phyloP scores from a whole-genome alignment of 2,888 invertebrate species.

The Endotricha flammealis region DNA sequence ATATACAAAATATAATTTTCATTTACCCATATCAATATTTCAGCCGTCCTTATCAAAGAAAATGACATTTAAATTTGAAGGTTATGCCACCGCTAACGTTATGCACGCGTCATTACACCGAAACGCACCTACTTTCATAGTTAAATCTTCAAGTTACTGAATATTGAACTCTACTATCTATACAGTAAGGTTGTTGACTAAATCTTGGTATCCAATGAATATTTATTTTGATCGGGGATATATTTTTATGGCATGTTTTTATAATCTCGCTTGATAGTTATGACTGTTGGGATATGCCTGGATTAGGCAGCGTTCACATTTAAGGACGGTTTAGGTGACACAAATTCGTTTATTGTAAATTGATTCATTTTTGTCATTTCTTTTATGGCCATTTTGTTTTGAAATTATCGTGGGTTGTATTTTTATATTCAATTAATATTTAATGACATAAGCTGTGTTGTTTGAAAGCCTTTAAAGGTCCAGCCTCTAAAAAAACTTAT shows the following conservation, averaged over 20 bases:
- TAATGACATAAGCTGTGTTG: no score
- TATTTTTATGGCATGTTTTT: conserved; percentile 53
- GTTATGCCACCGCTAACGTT: conserved; percentile 41
- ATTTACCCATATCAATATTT: conserved; percentile 22
- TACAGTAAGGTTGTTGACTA: conserved; percentile 6
- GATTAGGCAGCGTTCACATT: conserved; percentile 10
- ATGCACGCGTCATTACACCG: conserved; percentile 42
- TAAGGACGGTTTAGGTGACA: not conserved
- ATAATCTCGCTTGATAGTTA: conserved; percentile 46
- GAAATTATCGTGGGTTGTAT: no score
- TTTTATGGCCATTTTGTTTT: no score
- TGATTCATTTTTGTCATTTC: no score
- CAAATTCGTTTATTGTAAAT: no score
- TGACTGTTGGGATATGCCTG: no score
- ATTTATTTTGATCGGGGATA: conserved; percentile 38
- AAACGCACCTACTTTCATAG: conserved; percentile 22
- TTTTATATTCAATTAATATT: no score
- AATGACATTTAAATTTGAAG: conserved; percentile 44
- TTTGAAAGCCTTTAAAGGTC: no score
- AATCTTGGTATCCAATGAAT: conserved; percentile 23
- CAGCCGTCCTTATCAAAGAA: conserved; percentile 41
- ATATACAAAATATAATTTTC: no score
- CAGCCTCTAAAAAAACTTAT: no score
- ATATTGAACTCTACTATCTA: conserved; percentile 17
- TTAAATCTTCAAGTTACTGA: conserved; percentile 4